Evolutionary conservation across 1,140 invertebrate species (phyloP), one percentile per base, ranked within the genome.

Genomic region (Nymphalis io): DNA sequence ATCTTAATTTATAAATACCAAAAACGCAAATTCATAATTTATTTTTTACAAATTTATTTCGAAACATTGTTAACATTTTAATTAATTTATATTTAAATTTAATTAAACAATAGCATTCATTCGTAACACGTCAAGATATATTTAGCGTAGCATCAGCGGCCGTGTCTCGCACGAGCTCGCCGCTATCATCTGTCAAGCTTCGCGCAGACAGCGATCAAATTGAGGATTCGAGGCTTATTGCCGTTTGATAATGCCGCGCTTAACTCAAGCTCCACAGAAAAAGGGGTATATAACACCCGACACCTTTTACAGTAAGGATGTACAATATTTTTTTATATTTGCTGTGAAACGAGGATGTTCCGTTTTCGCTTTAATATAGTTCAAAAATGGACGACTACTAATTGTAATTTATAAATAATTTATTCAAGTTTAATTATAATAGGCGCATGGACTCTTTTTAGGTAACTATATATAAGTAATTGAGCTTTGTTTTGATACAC

Each of bases 181-280:
- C 59, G 72, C 74, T 72, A 78, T 82, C 80, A 81, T 82, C 75
- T 74, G 80, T 84, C 82, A 82, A 69, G 82, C 79, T 79, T 72
- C 71, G 51, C 68, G 66, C 74, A 77, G 79, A 76, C 80, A 77
- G 62, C 79, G 73, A 81, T 82, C 80, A 79, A 81, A 82, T 82
- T 74, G 80, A 78, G 80, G 78, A 79, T 81, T 67, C 65, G 57
- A 69, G 71, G 76, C 78, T 80, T 81, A 80, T 78, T 82, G 78
- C 72, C 70, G 63, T 77, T 76, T 81, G 72, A 80, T 76, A 79
- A 78, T 76, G 68, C 72, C 64, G 61, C 63, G 51, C 63, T 72
- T 68, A 67, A 27, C 62, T 57, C 62, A 16, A 67, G 70, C 60
- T 60, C 68, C 38, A 53, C 60, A 38, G 40, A 20, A 12, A 55